Evolutionary conservation across 1,140 invertebrate genomes (phyloP).

Genomic region (Diorhabda carinulata): DNA sequence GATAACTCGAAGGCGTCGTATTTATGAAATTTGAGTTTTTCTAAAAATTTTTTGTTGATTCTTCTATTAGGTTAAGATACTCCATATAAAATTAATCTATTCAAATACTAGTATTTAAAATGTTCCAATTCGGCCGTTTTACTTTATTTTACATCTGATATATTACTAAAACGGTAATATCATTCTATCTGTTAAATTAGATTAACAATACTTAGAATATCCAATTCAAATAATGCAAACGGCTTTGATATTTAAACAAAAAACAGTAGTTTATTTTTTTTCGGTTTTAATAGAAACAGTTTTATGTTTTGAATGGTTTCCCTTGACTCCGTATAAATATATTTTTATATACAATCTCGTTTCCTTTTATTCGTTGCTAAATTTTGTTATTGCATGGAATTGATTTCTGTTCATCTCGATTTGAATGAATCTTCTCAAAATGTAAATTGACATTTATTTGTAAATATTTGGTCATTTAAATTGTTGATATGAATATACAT

Average conservation of each 20-base stretch:
- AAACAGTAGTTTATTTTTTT: slow-evolving; percentile 13
- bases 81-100: not conserved
- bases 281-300: slow-evolving; percentile 15
- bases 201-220: slow-evolving; percentile 3
- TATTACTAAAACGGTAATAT: slow-evolving; percentile 13
- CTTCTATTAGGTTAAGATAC: slow-evolving; percentile 12
- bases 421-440: not conserved
- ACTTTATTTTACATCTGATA: slow-evolving; percentile 19
- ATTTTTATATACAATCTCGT: slow-evolving; percentile 19
- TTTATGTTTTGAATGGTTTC: slow-evolving; percentile 20
- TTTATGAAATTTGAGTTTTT: slow-evolving; percentile 9
- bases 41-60: slow-evolving; percentile 10
- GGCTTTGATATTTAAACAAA: slow-evolving; percentile 18
- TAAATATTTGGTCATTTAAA: not conserved
- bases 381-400: not conserved
- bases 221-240: slow-evolving; percentile 16
- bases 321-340: slow-evolving; percentile 21
- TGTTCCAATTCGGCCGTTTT: slow-evolving; percentile 19
- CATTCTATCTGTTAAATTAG: not conserved
- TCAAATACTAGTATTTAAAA: slow-evolving; percentile 21
- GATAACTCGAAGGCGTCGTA: not conserved
- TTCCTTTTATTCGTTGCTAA: slow-evolving; percentile 7
- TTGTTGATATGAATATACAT: not conserved
- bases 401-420: not conserved
- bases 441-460: not conserved